A percentile compares a stretch with the other conserved stretches of the same genome.
These are phyloP conservation scores for Dione vanillae DNA, from an alignment of 2,888 invertebrate species.

Conservation along the genomic window DNA sequence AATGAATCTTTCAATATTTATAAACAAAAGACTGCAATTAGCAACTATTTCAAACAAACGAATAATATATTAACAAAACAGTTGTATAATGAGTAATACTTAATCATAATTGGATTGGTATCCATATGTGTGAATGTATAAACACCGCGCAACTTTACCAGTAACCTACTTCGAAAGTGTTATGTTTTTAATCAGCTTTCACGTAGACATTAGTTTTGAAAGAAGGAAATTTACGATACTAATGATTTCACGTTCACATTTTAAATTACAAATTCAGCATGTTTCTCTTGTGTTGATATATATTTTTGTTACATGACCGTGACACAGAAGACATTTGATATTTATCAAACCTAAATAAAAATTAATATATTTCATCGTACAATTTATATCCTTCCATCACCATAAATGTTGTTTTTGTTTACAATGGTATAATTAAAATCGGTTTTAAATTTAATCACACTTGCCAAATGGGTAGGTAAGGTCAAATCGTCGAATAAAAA, in stretches of 20 bases:
- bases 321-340: constrained; percentile 11
- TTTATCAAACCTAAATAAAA: not conserved
- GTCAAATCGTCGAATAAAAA: constrained; percentile 2
- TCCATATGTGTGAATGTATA: constrained; percentile 53
- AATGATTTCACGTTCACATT: not conserved
- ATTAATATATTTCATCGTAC: not conserved
- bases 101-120: constrained; percentile 57
- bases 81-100: constrained; percentile 44
- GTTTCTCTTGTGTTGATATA: not conserved
- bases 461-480: not conserved
- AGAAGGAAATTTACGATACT: constrained; percentile 2
- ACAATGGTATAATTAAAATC: not conserved
- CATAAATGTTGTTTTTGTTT: not conserved
- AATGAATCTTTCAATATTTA: constrained; percentile 4
- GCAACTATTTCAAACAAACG: constrained; percentile 28
- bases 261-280: constrained; percentile 10
- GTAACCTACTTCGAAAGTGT: constrained; percentile 46
- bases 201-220: constrained; percentile 1
- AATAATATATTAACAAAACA: constrained; percentile 29
- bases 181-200: constrained; percentile 27
- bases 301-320: constrained; percentile 13
- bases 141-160: constrained; percentile 33
- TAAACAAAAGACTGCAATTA: constrained; percentile 36
- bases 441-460: too few relatives aligned
- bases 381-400: not conserved